Evolutionary conservation across 2,888 invertebrate genomes (phyloP).

Genomic region (Idaea dimidiata): DNA sequence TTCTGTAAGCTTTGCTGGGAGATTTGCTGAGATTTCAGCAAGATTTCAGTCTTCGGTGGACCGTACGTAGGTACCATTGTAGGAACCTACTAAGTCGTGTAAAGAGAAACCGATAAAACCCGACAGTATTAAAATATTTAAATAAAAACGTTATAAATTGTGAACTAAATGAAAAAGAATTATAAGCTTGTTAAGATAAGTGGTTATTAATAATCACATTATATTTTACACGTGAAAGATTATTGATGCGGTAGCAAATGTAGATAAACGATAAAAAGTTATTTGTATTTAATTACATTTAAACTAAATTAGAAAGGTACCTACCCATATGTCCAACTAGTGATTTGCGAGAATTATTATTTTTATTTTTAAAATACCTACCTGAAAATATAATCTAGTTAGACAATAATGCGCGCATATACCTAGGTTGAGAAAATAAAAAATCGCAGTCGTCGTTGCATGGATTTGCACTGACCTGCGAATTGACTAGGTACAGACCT

Average conservation of each 20-base stretch:
- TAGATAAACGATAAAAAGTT: background rate
- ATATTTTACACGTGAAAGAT: background rate
- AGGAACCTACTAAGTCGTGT: background rate
- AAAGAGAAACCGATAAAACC: background rate
- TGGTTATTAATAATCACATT: background rate
- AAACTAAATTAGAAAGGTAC: background rate
- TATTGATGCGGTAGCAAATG: background rate
- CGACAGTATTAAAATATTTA: background rate
- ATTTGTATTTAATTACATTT: background rate
- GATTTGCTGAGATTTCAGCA: background rate
- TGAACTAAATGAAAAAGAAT: background rate
- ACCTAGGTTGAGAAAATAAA: too few species aligned
- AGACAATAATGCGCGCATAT: too few species aligned
- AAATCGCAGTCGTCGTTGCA: too few species aligned
- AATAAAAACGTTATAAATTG: background rate
- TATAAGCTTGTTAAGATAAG: background rate
- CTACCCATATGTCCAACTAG: too few species aligned
- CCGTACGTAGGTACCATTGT: too few species aligned
- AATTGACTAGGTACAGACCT: too few species aligned
- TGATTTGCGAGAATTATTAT: too few species aligned
- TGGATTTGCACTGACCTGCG: too few species aligned
- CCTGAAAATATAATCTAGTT: too few species aligned
- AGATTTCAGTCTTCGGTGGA: background rate
- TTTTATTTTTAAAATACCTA: too few species aligned
- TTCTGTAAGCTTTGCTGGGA: background rate